Evolutionary conservation across 2,797 vertebrate genomes (phyloP).

Genomic region (Rhinophrynus dorsalis): DNA sequence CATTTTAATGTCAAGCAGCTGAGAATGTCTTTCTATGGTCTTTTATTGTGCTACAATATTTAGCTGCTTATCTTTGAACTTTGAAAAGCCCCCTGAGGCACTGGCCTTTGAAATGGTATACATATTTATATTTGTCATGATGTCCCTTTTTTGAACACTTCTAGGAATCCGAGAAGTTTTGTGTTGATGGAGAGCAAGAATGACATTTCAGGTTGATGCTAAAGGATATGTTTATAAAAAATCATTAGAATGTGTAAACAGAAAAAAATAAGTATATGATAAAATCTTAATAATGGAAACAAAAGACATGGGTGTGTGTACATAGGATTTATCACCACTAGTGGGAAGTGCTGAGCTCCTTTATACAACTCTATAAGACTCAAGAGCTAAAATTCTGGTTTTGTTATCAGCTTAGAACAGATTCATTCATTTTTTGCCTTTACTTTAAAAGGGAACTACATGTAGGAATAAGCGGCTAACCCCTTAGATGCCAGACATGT

Average conservation of each 20-base stretch:
- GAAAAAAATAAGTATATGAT: background rate
- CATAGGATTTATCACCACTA: slow-evolving; percentile 33
- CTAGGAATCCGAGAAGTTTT: background rate
- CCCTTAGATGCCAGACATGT: too few relatives aligned
- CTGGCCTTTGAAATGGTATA: background rate
- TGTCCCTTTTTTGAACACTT: background rate
- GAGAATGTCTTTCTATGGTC: background rate
- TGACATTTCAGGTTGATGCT: background rate
- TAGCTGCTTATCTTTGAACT: slow-evolving; percentile 37
- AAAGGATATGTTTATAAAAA: background rate
- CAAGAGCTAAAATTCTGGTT: background rate
- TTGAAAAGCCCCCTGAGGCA: background rate
- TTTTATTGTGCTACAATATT: slow-evolving; percentile 45
- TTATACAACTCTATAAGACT: background rate
- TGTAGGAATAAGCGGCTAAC: too few relatives aligned
- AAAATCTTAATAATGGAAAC: background rate
- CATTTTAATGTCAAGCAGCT: slow-evolving; percentile 40
- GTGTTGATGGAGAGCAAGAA: background rate
- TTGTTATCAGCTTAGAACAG: slow-evolving; percentile 19
- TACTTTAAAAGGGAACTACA: background rate
- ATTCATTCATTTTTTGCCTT: background rate
- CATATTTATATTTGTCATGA: background rate
- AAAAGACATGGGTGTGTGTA: slow-evolving; percentile 12
- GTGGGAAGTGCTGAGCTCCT: slow-evolving; percentile 42
- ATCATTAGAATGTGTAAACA: background rate